Base-by-base conservation (phyloP, 30 jellyfish, hydroid and myxozoan genomes). In the Aurelia coerulea region DNA sequence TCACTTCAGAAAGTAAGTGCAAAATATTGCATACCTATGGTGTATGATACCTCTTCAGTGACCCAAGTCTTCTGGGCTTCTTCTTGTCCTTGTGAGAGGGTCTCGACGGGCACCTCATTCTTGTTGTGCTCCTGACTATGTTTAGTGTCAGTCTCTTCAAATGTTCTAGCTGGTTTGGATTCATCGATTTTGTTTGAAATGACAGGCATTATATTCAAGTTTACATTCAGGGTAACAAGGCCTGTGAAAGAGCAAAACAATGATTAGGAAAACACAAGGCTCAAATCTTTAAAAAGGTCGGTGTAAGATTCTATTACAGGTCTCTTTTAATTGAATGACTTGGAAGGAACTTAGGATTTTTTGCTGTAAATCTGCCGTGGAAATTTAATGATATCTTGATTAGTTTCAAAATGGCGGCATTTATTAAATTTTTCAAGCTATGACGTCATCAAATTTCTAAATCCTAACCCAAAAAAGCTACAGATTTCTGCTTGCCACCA, bases 211-310 rank as follows among this genome's bases (percentile, higher is more conserved):
- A 62, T 37, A 6, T 62, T 78, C 79, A 78, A 34, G 51, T 62
- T 78, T 1, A 62, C 67, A 49, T 60, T 78, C 73, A 78, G 29
- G n/a, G 89, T 41, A 39, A 78, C 79, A 37, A 78, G 79, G 17
- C 89, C 89, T 74, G 85, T 15, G 16, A 63, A 46, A 58, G 37
- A n/a, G 18, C 17, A 56, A 35, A 35, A 7, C 1, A 7, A 46
- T 46, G 8, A 46, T 46, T 1, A 46, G 56, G 15, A 46, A 46
- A 68, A 51, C 58, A 15, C 11, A 9, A 15, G 8, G 58, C 10
- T 9, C 10, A 62, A 62, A 23, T 23, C 29, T 23, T 23, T 23
- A 23, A 23, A 23, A 23, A 23, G 29, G 29, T 23, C 29, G 29
- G 29, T 23, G 29, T 23, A 23, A 23, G 29, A 23, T 23, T 23